Evolutionary conservation across 2,113 vertebrate genomes (phyloP).

Genomic region (Pampusana beccarii): DNA sequence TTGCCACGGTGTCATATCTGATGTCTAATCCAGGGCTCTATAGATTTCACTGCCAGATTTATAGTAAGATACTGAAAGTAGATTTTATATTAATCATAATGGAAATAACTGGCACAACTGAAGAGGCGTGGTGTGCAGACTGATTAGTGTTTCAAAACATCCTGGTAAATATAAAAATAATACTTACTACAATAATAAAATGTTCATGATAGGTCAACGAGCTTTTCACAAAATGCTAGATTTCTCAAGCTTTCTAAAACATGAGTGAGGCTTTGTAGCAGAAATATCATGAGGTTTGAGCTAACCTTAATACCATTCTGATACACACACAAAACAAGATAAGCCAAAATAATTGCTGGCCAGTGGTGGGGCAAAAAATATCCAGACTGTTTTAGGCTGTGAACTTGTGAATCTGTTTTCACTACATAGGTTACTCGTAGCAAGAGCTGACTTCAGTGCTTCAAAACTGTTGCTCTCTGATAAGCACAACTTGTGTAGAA

Average conservation of each 20-base stretch:
- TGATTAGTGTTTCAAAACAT: neutral
- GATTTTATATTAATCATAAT: neutral
- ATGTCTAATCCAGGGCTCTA: neutral
- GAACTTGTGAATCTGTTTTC: neutral
- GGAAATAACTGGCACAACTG: neutral
- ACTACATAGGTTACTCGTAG: neutral
- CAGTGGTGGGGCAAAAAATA: no score
- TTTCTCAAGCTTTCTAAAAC: neutral
- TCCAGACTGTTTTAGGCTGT: neutral
- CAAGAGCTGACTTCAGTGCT: no score
- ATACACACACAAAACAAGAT: neutral
- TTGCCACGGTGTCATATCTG: neutral
- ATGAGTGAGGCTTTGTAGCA: neutral
- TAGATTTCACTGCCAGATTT: neutral
- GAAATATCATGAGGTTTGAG: neutral
- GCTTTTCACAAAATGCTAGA: neutral
- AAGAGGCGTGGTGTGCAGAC: neutral
- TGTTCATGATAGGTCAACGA: neutral
- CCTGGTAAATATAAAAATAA: neutral
- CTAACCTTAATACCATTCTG: neutral
- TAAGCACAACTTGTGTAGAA: neutral
- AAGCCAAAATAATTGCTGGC: neutral
- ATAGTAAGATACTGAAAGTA: neutral
- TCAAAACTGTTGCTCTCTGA: neutral
- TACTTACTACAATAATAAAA: neutral